phyloP scores from a whole-genome alignment of 2,888 invertebrate genomes.

The Ichneumon xanthorius region DNA sequence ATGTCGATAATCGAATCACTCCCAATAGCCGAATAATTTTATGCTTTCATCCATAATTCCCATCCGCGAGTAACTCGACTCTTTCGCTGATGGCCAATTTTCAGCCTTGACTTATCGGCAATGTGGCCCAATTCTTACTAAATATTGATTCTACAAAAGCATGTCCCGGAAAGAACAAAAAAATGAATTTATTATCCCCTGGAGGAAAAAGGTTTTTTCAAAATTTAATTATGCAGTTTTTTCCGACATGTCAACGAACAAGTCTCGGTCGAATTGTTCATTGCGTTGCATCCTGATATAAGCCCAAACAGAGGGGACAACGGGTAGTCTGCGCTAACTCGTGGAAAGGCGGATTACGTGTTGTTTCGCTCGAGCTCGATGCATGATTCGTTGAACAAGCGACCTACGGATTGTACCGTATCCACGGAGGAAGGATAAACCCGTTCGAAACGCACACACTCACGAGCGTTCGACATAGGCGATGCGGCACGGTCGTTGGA shows the following conservation, averaged over 20 bases:
- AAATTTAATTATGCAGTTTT: neutral
- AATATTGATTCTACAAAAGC: too few species aligned
- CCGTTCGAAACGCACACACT: neutral
- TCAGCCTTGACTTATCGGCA: too few species aligned
- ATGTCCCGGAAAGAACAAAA: too few species aligned
- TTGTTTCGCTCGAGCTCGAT: conserved; percentile 49
- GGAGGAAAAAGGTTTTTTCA: neutral
- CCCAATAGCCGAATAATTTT: too few species aligned
- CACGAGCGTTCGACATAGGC: conserved; percentile 5
- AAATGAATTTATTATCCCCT: too few species aligned
- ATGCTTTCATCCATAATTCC: too few species aligned
- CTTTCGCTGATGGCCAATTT: too few species aligned
- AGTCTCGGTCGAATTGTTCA: neutral
- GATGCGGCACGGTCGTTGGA: conserved; percentile 25
- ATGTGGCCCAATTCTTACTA: too few species aligned
- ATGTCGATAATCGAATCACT: too few species aligned
- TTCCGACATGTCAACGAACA: neutral
- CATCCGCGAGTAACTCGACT: too few species aligned
- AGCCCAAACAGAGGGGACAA: neutral
- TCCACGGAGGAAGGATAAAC: conserved; percentile 12
- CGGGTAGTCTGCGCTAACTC: neutral
- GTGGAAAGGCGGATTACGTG: conserved; percentile 43
- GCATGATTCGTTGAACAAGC: conserved; percentile 59
- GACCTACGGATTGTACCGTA: conserved; percentile 35
- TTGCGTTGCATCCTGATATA: neutral